These are phyloP conservation scores for Erpornis zantholeuca DNA, from an alignment of 2,113 vertebrate genomes.

Conservation along the genomic window DNA sequence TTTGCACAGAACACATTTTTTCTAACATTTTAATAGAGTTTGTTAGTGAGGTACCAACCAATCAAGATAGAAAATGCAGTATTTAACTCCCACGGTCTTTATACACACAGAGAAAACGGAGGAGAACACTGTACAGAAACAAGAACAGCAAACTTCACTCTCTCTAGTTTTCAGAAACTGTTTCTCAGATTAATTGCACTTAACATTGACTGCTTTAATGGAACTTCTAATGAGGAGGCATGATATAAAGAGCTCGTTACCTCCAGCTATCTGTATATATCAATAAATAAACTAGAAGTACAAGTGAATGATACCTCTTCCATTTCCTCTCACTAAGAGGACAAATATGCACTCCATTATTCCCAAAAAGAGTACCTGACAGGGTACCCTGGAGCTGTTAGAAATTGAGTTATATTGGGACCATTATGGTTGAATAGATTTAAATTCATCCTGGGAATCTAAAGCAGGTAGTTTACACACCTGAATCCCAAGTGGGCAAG, in stretches of 20 bases:
- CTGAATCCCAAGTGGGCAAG: neutral
- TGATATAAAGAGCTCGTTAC: neutral
- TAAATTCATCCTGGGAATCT: neutral
- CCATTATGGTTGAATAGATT: neutral
- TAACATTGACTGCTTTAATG: neutral
- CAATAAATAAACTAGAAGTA: neutral
- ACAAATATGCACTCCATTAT: fast-evolving
- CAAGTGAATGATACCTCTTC: neutral
- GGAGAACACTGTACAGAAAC: neutral
- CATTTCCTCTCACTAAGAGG: neutral
- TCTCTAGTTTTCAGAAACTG: neutral
- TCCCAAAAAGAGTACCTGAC: neutral
- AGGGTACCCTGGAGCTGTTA: neutral
- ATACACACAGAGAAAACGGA: neutral
- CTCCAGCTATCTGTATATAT: neutral
- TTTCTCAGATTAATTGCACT: neutral
- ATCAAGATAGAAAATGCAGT: neutral
- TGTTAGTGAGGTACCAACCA: neutral
- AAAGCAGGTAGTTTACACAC: neutral
- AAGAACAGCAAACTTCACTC: neutral
- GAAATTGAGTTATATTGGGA: neutral
- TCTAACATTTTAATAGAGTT: neutral
- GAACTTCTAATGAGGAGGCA: neutral
- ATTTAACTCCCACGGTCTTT: neutral
- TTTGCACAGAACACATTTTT: neutral